Conservation (phyloP, 1,140 invertebrate genomes). For the Coptotermes formosanus region DNA sequence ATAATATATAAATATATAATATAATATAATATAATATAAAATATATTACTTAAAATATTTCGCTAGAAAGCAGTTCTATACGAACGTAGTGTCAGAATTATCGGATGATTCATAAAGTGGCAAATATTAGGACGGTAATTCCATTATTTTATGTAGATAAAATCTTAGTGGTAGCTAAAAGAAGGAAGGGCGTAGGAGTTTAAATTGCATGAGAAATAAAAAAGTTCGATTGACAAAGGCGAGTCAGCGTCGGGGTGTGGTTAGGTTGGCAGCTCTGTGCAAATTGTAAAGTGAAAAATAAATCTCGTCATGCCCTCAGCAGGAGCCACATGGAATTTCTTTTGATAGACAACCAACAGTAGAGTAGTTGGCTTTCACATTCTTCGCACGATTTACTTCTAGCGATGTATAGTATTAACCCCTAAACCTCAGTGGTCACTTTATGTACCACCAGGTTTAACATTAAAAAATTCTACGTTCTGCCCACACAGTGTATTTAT, state of each 20-base stretch:
- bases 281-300: background rate
- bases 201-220: background rate
- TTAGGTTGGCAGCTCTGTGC: background rate
- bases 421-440: too few relatives aligned
- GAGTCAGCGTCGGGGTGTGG: background rate
- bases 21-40: too few relatives aligned
- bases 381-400: background rate
- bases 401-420: too few relatives aligned
- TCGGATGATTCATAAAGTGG: background rate
- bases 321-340: background rate
- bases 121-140: background rate
- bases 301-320: background rate
- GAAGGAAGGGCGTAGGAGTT: background rate
- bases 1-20: too few relatives aligned
- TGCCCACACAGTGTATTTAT: too few relatives aligned
- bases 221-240: background rate
- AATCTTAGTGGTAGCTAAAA: background rate
- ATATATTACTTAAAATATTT: too few relatives aligned
- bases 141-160: background rate
- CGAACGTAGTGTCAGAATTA: background rate
- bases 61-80: background rate
- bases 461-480: too few relatives aligned
- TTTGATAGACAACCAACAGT: background rate
- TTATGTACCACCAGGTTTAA: too few relatives aligned
- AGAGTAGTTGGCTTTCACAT: too few relatives aligned